A percentile compares a stretch with the other conserved stretches of the same genome.
These are phyloP conservation scores for Notolepis coatsorum DNA, from an alignment of 2,797 vertebrate species.

Conservation along the genomic window DNA sequence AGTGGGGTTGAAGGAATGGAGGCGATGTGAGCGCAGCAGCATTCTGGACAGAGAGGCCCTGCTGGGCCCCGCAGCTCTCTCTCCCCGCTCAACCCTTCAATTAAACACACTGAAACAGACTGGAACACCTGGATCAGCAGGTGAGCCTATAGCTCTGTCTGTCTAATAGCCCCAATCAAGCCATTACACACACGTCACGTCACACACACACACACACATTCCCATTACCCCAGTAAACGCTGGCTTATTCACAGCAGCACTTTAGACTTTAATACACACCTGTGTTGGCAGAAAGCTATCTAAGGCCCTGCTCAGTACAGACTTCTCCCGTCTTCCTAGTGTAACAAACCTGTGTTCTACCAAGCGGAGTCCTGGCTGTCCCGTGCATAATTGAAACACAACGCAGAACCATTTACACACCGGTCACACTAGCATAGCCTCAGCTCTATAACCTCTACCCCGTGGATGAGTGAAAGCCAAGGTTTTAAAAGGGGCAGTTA, in stretches of 20 bases:
- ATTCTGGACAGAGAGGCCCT: constrained; percentile 35
- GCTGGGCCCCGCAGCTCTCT: constrained; percentile 52
- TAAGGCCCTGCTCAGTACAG: constrained; percentile 47
- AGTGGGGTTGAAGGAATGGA: constrained; percentile 9
- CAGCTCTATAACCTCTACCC: constrained; percentile 40
- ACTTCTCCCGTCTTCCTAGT: not conserved
- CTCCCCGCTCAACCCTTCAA: constrained; percentile 65
- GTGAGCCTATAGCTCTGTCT: constrained; percentile 61
- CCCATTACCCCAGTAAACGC: constrained; percentile 44
- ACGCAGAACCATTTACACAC: constrained; percentile 38
- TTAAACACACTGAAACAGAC: constrained; percentile 54
- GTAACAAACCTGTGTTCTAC: not conserved
- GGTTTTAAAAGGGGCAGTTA: not conserved
- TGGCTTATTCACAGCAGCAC: constrained; percentile 45
- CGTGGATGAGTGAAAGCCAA: constrained; percentile 42
- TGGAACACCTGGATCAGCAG: constrained; percentile 81
- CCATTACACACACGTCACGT: constrained; percentile 50
- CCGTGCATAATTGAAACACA: too few species aligned
- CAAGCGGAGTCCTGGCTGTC: not conserved
- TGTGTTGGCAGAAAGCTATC: constrained; percentile 51
- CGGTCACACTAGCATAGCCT: constrained; percentile 33
- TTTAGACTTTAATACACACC: constrained; percentile 64
- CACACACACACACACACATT: constrained; percentile 20
- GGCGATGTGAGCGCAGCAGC: constrained; percentile 5
- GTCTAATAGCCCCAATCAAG: constrained; percentile 68